Conservation (phyloP, 1,140 invertebrate species). For the Heliconius nattereri region DNA sequence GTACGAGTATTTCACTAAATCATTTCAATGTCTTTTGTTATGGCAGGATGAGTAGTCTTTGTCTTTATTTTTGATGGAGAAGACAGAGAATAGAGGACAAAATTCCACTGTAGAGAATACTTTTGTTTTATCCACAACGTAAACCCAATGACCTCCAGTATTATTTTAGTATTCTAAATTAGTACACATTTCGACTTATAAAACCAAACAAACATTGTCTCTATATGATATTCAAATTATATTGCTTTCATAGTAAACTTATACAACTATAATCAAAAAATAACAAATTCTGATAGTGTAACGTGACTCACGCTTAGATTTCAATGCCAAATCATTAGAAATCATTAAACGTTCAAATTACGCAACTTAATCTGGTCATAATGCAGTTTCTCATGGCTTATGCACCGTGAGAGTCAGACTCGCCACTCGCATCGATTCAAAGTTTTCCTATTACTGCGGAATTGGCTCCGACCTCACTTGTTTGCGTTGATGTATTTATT, state of each 20-base stretch:
- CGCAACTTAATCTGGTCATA: constrained; percentile 42
- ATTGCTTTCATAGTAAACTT: not conserved
- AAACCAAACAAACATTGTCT: not conserved
- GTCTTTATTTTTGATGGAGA: not conserved
- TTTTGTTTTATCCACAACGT: too few species aligned
- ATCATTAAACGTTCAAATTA: constrained; percentile 35
- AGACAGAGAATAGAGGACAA: not conserved
- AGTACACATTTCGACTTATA: not conserved
- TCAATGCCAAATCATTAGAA: constrained; percentile 27
- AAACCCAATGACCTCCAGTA: too few species aligned
- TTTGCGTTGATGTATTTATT: constrained; percentile 56
- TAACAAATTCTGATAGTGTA: not conserved
- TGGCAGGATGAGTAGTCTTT: not conserved
- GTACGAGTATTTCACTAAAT: not conserved
- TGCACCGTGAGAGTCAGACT: constrained; percentile 49
- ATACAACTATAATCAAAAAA: not conserved
- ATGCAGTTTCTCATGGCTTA: constrained; percentile 50
- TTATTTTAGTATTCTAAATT: too few species aligned
- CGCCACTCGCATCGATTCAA: constrained; percentile 60
- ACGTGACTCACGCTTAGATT: not conserved
- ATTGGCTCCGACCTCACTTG: constrained; percentile 55
- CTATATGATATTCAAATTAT: too few species aligned
- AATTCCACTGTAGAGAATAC: not conserved
- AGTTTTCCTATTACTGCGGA: constrained; percentile 67
- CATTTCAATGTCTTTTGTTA: not conserved